Conservation (phyloP, 1,140 invertebrate genomes). For the Acyrthosiphon pisum region DNA sequence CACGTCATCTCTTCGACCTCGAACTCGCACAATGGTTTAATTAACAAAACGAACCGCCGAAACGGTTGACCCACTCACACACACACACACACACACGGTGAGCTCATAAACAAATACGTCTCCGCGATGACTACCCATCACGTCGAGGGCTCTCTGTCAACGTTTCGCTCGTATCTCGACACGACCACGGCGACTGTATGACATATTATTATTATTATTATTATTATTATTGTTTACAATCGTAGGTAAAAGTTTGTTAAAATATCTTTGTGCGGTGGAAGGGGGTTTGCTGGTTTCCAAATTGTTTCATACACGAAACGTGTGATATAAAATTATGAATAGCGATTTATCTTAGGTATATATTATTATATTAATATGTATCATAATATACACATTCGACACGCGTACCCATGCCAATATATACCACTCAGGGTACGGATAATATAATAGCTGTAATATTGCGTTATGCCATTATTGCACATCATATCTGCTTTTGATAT, state of each 20-base stretch:
- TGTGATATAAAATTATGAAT: background rate
- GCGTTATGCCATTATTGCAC: background rate
- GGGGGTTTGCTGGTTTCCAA: background rate
- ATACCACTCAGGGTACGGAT: background rate
- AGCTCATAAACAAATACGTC: background rate
- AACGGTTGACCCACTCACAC: background rate
- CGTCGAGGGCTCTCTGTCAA: background rate
- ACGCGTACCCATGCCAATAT: no score
- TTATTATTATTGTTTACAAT: background rate
- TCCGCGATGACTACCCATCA: background rate
- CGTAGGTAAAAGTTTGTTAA: background rate
- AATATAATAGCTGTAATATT: background rate
- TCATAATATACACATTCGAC: background rate
- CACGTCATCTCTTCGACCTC: background rate
- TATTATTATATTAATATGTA: no score
- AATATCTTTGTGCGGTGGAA: background rate
- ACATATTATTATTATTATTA: background rate
- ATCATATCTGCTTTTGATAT: no score
- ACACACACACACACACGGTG: background rate
- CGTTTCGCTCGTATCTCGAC: background rate
- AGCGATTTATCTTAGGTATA: background rate
- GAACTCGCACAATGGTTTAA: slow-evolving; percentile 23
- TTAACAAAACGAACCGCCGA: background rate
- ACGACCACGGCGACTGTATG: background rate
- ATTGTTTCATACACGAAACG: background rate